Evolutionary conservation across 2,888 invertebrate species (phyloP), one percentile per base, ranked within the genome.

Genomic region (Mythimna albipuncta): DNA sequence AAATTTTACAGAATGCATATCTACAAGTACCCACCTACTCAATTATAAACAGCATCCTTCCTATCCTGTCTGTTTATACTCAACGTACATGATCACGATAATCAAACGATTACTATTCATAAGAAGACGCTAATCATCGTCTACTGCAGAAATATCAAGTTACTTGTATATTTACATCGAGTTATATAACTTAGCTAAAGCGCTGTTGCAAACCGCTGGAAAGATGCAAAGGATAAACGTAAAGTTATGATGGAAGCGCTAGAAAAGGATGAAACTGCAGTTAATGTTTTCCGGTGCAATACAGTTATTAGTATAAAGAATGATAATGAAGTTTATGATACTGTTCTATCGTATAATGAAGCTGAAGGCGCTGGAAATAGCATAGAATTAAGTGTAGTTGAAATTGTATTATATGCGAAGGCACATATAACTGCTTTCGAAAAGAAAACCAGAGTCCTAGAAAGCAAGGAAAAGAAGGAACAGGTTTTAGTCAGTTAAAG

Each of bases 201-300:
- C 69, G 55, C 76, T 75, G 52, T 59, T 58, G 58, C 58, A 58
- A 81, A 64, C 54, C 41, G 69, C 65, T 81, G 57, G 3, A 77
- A 47, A 66, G 72, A 63, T 68, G n/a, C 50, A 10, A 26, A 69
- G 59, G 65, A 79, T 82, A 77, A 77, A 82, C 38, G 11, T 0
- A 21, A 59, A 71, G 55, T 77, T 69, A 82, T 59, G 52, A 77
- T 77, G 44, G 58, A 82, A 72, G 57, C 52, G 62, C 62, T 64
- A 32, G 6, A 32, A 10, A 63, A 38, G 41, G 26, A 64, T 52
- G 54, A 16, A 58, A 59, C 38, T 63, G 35, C 59, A 64, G 77
- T 81, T 67, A 64, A 79, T 79, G 67, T 57, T 67, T 77, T 68
- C 82, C 77, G 77, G 61, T 77, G 32, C 41, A 57, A 32, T 44